Evolutionary conservation across 2,113 vertebrate species (phyloP).

Genomic region (Lepus europaeus): DNA sequence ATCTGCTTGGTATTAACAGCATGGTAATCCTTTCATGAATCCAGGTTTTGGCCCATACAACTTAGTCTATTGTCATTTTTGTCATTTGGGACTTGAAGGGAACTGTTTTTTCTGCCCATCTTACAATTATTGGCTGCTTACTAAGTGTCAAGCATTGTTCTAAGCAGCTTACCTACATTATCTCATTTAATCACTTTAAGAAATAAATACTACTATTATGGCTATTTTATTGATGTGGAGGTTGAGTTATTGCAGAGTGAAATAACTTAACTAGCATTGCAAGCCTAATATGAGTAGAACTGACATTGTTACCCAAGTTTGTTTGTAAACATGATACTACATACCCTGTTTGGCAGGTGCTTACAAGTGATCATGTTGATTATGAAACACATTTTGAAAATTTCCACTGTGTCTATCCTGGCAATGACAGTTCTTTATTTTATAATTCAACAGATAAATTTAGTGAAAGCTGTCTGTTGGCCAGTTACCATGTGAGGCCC

Average conservation of each 20-base stretch:
- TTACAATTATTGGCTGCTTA: background rate
- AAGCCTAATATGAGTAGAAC: background rate
- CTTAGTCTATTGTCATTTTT: background rate
- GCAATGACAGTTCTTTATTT: slow-evolving; percentile 62
- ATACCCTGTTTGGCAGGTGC: slow-evolving; percentile 27
- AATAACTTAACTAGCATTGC: background rate
- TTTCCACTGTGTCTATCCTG: slow-evolving; percentile 64
- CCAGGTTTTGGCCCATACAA: background rate
- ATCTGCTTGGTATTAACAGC: background rate
- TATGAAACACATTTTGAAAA: slow-evolving; percentile 60
- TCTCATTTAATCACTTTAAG: background rate
- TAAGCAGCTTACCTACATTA: background rate
- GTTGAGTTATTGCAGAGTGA: background rate
- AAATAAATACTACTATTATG: background rate
- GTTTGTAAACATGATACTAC: background rate
- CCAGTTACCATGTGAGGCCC: slow-evolving; percentile 5
- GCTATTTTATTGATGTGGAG: background rate
- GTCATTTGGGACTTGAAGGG: background rate
- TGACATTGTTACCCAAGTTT: background rate
- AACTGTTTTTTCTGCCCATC: background rate
- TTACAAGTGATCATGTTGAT: background rate
- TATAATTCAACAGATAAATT: slow-evolving; percentile 48
- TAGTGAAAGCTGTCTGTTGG: slow-evolving; percentile 36
- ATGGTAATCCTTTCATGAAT: background rate
- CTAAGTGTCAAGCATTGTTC: background rate